phyloP scores from a whole-genome alignment of 2,888 invertebrate species.

The Ischnus inquisitorius region DNA sequence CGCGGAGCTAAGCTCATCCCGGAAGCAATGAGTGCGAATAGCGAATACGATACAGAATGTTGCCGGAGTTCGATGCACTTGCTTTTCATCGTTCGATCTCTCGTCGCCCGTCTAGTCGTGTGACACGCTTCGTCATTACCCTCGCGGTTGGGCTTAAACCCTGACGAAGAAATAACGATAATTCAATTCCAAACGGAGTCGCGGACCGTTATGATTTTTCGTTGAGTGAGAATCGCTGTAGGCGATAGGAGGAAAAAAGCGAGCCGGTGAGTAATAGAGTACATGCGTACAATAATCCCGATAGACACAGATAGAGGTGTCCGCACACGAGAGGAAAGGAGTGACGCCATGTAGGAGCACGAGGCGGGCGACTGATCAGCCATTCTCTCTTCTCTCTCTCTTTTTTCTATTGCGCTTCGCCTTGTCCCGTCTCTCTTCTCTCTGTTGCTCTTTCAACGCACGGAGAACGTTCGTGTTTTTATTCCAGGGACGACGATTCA shows the following conservation, averaged over 20 bases:
- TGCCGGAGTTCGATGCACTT: slow-evolving; percentile 19
- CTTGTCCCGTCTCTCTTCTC: slow-evolving; percentile 15
- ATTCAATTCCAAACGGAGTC: slow-evolving; percentile 32
- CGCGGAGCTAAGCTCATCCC: not conserved
- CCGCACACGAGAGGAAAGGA: slow-evolving; percentile 18
- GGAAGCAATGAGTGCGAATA: not conserved
- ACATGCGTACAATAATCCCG: not conserved
- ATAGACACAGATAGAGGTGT: slow-evolving; percentile 34
- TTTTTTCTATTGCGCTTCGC: slow-evolving; percentile 26
- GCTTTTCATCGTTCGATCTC: not conserved
- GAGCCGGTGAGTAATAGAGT: not conserved
- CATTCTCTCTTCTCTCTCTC: slow-evolving; percentile 50
- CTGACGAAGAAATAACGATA: slow-evolving; percentile 30
- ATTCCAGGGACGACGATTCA: slow-evolving; percentile 65
- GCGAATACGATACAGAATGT: not conserved
- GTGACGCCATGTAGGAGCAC: slow-evolving; percentile 49
- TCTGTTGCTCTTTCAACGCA: not conserved
- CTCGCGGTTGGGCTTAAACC: not conserved
- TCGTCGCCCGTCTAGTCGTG: slow-evolving; percentile 1
- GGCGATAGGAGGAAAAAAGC: slow-evolving; percentile 1
- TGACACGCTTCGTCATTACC: slow-evolving; percentile 10
- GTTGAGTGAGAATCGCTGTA: not conserved
- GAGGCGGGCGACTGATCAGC: slow-evolving; percentile 66
- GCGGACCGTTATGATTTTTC: not conserved
- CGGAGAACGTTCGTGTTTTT: slow-evolving; percentile 52